These are phyloP conservation scores for Sphaeramia orbicularis DNA, from an alignment of 2,797 vertebrate species.

Conservation along the genomic window DNA sequence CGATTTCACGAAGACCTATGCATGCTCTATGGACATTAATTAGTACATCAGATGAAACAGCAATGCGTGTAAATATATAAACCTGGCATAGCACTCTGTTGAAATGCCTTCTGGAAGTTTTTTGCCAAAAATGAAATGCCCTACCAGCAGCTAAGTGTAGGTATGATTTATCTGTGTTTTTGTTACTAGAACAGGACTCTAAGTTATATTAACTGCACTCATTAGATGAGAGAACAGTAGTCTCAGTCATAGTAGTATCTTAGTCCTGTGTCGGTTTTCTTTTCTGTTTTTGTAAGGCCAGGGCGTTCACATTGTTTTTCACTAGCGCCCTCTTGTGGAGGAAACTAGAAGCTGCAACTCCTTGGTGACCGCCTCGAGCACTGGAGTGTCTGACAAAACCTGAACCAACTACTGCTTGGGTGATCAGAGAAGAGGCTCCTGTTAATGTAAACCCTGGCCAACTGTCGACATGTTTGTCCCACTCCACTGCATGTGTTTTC, in stretches of 20 bases:
- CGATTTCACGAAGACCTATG: conserved; percentile 81
- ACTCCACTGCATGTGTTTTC: conserved; percentile 74
- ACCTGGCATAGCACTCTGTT: conserved; percentile 56
- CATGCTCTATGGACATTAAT: conserved; percentile 85
- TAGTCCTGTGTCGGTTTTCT: conserved; percentile 60
- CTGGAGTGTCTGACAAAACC: conserved; percentile 33
- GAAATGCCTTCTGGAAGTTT: conserved; percentile 78
- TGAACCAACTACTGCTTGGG: conserved; percentile 51
- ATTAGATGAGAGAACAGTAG: conserved; percentile 69
- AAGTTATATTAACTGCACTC: conserved; percentile 78
- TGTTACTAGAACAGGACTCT: conserved; percentile 56
- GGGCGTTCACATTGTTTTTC: conserved; percentile 65
- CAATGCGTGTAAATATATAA: conserved; percentile 74
- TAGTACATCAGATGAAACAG: conserved; percentile 67
- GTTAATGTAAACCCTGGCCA: conserved; percentile 43
- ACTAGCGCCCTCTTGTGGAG: conserved; percentile 78
- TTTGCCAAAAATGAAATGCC: conserved; percentile 80
- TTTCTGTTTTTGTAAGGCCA: conserved; percentile 53
- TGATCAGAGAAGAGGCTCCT: conserved; percentile 23
- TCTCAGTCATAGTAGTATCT: conserved; percentile 59
- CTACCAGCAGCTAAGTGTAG: conserved; percentile 83
- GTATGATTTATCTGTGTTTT: conserved; percentile 76
- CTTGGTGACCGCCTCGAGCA: conserved; percentile 34
- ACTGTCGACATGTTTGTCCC: conserved; percentile 58
- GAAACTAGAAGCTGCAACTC: conserved; percentile 59